Conservation (phyloP, 2,888 invertebrate genomes). For the Lagria hirta region DNA sequence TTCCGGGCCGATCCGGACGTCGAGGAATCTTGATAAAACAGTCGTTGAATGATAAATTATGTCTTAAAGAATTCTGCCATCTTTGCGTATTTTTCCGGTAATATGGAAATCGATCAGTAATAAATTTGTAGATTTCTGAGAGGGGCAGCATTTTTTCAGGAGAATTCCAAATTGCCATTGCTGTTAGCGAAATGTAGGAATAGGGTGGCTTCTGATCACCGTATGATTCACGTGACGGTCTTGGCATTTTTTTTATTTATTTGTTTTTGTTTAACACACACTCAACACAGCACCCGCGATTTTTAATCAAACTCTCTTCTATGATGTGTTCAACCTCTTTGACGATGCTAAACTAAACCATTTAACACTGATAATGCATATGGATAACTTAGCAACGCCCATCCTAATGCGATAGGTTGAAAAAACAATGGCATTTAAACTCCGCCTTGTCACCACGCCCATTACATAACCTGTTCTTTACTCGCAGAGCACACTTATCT, state of each 20-base stretch:
- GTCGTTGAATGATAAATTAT: slow-evolving; percentile 80
- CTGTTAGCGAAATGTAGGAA: slow-evolving; percentile 97
- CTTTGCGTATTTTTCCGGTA: slow-evolving; percentile 81
- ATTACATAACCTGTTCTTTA: slow-evolving; percentile 20
- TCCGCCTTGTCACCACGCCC: slow-evolving; percentile 17
- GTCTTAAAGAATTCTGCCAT: slow-evolving; percentile 72
- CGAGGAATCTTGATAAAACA: slow-evolving; percentile 83
- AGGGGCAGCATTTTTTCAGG: slow-evolving; percentile 94
- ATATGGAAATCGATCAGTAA: slow-evolving; percentile 87
- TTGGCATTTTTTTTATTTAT: slow-evolving; percentile 69
- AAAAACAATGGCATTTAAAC: slow-evolving; percentile 25
- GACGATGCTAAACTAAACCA: slow-evolving; percentile 23
- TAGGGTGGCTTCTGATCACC: slow-evolving; percentile 99
- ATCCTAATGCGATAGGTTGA: slow-evolving; percentile 9
- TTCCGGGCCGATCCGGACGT: slow-evolving; percentile 76
- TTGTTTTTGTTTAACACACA: slow-evolving; percentile 2
- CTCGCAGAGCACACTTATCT: slow-evolving; percentile 17
- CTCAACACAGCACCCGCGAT: slow-evolving; percentile 25
- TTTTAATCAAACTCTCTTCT: background rate
- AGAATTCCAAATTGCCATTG: slow-evolving; percentile 99
- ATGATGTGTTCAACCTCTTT: slow-evolving; percentile 25
- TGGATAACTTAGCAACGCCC: slow-evolving; percentile 22
- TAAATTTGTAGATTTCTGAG: slow-evolving; percentile 89
- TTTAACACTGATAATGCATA: slow-evolving; percentile 18
- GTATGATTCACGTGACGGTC: slow-evolving; percentile 94